Conservation (phyloP, 2,113 vertebrate genomes). For the Anoura caudifer region DNA sequence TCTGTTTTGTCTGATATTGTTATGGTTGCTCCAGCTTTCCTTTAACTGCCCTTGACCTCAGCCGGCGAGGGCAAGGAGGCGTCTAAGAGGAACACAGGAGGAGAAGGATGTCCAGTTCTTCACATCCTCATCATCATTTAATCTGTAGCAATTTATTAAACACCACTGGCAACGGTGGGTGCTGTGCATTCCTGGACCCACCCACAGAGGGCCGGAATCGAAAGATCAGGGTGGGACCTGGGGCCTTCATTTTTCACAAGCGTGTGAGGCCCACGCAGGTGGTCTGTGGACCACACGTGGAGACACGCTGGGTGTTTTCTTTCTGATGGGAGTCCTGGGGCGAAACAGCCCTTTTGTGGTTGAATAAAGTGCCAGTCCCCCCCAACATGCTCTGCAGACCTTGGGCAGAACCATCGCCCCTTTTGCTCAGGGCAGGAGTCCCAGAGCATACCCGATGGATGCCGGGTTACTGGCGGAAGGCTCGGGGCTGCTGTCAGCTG, state of each 20-base stretch:
- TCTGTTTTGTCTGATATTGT: neutral
- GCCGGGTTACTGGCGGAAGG: neutral
- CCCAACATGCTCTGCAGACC: neutral
- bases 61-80: neutral
- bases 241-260: neutral
- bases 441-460: neutral
- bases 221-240: neutral
- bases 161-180: neutral
- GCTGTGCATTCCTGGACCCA: neutral
- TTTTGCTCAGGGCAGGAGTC: neutral
- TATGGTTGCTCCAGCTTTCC: neutral
- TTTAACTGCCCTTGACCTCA: neutral
- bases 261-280: neutral
- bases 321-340: neutral
- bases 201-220: neutral
- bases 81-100: neutral
- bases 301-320: neutral
- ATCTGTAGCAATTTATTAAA: neutral
- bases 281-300: neutral
- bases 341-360: neutral
- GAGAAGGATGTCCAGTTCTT: neutral
- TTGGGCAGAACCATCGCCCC: accelerated
- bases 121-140: neutral
- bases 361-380: neutral
- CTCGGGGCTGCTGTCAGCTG: neutral